phyloP scores from a whole-genome alignment of 2,888 invertebrate species.

The Ormyrus nitidulus region DNA sequence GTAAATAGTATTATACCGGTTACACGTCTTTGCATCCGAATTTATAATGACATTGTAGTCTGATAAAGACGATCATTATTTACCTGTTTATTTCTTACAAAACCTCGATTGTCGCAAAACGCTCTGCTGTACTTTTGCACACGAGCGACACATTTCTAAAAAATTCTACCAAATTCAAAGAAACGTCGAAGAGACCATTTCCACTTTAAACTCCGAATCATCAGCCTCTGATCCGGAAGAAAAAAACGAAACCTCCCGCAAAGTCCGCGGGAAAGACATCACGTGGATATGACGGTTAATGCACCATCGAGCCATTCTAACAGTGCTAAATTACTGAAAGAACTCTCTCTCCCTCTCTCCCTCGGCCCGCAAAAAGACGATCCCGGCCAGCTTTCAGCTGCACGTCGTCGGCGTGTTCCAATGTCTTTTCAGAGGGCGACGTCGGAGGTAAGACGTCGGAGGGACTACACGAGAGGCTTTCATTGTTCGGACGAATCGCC shows the following conservation, averaged over 20 bases:
- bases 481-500: slow-evolving; percentile 65
- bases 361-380: slow-evolving; percentile 54
- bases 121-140: neutral
- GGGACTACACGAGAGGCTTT: slow-evolving; percentile 56
- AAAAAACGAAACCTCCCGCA: neutral
- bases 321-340: slow-evolving; percentile 54
- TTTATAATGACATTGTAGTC: no score
- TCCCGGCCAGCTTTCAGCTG: slow-evolving; percentile 56
- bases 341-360: neutral
- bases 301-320: slow-evolving; percentile 27
- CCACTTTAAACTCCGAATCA: neutral
- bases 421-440: slow-evolving; percentile 48
- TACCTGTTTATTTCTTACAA: no score
- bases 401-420: slow-evolving; percentile 42
- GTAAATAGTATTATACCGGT: no score
- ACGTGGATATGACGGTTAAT: slow-evolving; percentile 45
- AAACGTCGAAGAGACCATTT: neutral
- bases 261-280: slow-evolving; percentile 10
- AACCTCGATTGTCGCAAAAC: no score
- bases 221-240: no score
- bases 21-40: no score
- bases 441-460: slow-evolving; percentile 1
- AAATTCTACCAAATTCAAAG: neutral
- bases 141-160: neutral
- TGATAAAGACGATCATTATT: no score